Percentiles rank a stretch among this genome's conserved stretches.
phyloP scores from a whole-genome alignment of 1,140 invertebrate species.

The Caenorhabditis inopinata region DNA sequence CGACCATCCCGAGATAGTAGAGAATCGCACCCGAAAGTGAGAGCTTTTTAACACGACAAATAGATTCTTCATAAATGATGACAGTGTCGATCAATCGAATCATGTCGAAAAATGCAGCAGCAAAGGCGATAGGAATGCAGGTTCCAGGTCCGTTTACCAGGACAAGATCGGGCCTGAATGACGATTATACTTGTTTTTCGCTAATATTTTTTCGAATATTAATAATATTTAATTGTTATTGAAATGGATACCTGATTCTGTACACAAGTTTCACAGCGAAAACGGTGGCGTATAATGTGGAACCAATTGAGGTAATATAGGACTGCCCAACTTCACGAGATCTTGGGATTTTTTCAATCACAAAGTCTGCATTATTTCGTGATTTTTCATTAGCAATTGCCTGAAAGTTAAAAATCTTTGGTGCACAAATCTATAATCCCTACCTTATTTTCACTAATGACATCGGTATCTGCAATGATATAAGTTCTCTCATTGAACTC shows the following conservation, averaged over 20 bases:
- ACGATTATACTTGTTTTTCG: too few species aligned
- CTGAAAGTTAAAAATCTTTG: slow-evolving; percentile 29
- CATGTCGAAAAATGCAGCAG: slow-evolving; percentile 71
- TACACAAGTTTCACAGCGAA: slow-evolving; percentile 74
- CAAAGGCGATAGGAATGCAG: slow-evolving; percentile 82
- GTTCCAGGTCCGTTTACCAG: slow-evolving; percentile 93
- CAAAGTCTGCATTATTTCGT: slow-evolving; percentile 67
- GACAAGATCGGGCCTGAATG: slow-evolving; percentile 68
- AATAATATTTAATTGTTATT: too few species aligned
- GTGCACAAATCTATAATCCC: slow-evolving; percentile 68
- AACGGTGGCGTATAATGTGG: slow-evolving; percentile 76
- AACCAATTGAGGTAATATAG: slow-evolving; percentile 77
- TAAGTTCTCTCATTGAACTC: slow-evolving; percentile 70
- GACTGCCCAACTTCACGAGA: slow-evolving; percentile 84
- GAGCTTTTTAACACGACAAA: slow-evolving; percentile 83
- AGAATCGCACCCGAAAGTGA: slow-evolving; percentile 75
- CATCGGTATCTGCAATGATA: slow-evolving; percentile 78
- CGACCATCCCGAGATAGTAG: slow-evolving; percentile 70
- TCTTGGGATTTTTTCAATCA: slow-evolving; percentile 75
- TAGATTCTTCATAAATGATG: slow-evolving; percentile 89
- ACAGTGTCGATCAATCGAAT: slow-evolving; percentile 74
- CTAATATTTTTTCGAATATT: too few species aligned
- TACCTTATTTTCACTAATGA: slow-evolving; percentile 75
- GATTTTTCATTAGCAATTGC: slow-evolving; percentile 39
- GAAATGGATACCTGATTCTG: slow-evolving; percentile 20